Percentiles rank a stretch among this genome's conserved stretches.
phyloP scores from a whole-genome alignment of 2,113 vertebrate species.

The Camelus bactrianus region DNA sequence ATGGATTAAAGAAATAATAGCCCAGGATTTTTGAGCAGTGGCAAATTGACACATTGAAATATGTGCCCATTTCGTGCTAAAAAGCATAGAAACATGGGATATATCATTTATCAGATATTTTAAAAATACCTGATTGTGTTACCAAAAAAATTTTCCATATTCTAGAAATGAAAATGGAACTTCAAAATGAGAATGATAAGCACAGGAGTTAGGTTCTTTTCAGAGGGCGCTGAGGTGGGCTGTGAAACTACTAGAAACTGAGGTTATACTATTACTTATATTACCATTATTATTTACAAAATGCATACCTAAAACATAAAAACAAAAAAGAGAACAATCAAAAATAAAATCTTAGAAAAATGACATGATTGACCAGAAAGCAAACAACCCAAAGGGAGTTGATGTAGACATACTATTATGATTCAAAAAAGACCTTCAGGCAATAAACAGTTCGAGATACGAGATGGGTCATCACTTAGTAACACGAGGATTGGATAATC shows the following conservation, averaged over 20 bases:
- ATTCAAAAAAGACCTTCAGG: neutral
- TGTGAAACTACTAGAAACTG: neutral
- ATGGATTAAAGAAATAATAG: neutral
- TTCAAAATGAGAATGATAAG: neutral
- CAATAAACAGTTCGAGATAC: neutral
- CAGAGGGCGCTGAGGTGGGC: accelerated
- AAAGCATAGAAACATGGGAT: neutral
- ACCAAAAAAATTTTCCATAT: neutral
- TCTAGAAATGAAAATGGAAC: neutral
- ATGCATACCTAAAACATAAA: neutral
- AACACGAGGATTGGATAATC: neutral
- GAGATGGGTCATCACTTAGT: neutral
- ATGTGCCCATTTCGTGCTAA: neutral
- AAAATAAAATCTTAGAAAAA: neutral
- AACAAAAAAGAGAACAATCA: neutral
- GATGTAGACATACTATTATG: neutral
- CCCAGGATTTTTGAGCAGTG: neutral
- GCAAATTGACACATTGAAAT: neutral
- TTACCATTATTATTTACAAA: neutral
- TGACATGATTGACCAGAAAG: neutral
- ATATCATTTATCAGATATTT: neutral
- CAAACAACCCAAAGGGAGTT: neutral
- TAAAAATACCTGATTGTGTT: neutral
- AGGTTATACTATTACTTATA: neutral
- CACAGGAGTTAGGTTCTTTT: neutral